These are phyloP conservation scores for Bellardia bayeri DNA, from an alignment of 2,888 invertebrate genomes.

Conservation along the genomic window DNA sequence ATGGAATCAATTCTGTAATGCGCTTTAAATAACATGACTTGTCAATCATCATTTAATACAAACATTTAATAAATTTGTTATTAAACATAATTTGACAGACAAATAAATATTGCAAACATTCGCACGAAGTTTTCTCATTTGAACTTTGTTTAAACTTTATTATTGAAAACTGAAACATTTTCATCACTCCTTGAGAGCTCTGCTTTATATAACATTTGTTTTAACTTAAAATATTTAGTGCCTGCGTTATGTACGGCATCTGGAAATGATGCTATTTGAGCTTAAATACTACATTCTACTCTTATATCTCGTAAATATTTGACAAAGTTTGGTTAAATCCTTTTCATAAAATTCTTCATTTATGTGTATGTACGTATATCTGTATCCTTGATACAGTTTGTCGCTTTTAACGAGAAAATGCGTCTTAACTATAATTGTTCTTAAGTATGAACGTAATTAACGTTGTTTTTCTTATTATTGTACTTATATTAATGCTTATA, in stretches of 20 bases:
- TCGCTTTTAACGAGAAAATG: constrained; percentile 11
- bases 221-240: constrained; percentile 44
- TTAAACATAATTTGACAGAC: not conserved
- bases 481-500: constrained; percentile 18
- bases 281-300: constrained; percentile 31
- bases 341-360: constrained; percentile 47
- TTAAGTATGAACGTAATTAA: constrained; percentile 37
- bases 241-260: constrained; percentile 53
- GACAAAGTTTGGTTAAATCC: constrained; percentile 47
- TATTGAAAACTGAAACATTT: not conserved
- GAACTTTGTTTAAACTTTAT: too few relatives aligned
- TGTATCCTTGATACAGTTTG: not conserved
- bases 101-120: not conserved
- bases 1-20: constrained; percentile 11
- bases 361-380: not conserved
- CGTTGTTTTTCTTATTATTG: constrained; percentile 23
- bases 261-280: constrained; percentile 62
- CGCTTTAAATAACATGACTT: not conserved
- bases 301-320: constrained; percentile 34
- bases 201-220: not conserved
- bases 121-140: too few relatives aligned
- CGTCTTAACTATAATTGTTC: constrained; percentile 31
- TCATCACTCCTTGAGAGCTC: constrained; percentile 16
- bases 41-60: not conserved
- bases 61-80: not conserved